Percentiles rank a stretch among this genome's conserved stretches.
phyloP scores from a whole-genome alignment of 2,888 invertebrate genomes.

The Pyrgus malvae region DNA sequence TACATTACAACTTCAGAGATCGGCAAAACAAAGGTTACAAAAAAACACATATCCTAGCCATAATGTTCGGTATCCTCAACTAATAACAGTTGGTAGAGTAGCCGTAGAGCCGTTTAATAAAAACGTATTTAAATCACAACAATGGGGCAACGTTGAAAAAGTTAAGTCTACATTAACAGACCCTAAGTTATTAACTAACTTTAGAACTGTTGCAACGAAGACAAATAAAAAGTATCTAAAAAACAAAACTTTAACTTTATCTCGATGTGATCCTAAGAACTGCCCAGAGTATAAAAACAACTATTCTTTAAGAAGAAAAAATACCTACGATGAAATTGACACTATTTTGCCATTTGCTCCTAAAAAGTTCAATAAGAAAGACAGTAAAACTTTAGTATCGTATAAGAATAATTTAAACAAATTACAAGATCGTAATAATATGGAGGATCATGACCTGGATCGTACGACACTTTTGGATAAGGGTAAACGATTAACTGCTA shows the following conservation, averaged over 20 bases:
- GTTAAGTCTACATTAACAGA: slow-evolving; percentile 20
- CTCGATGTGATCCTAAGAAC: slow-evolving; percentile 5
- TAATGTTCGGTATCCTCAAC: slow-evolving; percentile 24
- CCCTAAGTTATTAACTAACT: slow-evolving; percentile 2
- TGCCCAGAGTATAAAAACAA: slow-evolving; percentile 4
- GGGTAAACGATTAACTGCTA: slow-evolving; percentile 31
- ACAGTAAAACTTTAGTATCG: slow-evolving; percentile 37
- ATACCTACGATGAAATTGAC: slow-evolving; percentile 32
- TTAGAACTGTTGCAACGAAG: slow-evolving; percentile 23
- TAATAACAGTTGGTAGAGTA: slow-evolving; percentile 34
- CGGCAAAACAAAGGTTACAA: slow-evolving; percentile 2
- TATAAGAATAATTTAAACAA: slow-evolving; percentile 17
- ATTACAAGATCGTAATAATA: slow-evolving; percentile 4
- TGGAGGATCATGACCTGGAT: background rate
- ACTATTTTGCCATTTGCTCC: slow-evolving; percentile 46
- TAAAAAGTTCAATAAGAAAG: slow-evolving; percentile 43
- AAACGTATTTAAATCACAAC: background rate
- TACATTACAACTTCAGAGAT: slow-evolving; percentile 41
- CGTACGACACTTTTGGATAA: slow-evolving; percentile 1
- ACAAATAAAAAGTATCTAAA: slow-evolving; percentile 25
- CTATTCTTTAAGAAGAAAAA: too few species aligned
- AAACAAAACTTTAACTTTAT: background rate
- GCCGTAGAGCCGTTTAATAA: slow-evolving; percentile 18
- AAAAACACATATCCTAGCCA: background rate
- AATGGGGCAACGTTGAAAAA: slow-evolving; percentile 3